Evolutionary conservation across 1,140 invertebrate genomes (phyloP), one percentile per base, ranked within the genome.

Genomic region (Aphelinus atriplicis): DNA sequence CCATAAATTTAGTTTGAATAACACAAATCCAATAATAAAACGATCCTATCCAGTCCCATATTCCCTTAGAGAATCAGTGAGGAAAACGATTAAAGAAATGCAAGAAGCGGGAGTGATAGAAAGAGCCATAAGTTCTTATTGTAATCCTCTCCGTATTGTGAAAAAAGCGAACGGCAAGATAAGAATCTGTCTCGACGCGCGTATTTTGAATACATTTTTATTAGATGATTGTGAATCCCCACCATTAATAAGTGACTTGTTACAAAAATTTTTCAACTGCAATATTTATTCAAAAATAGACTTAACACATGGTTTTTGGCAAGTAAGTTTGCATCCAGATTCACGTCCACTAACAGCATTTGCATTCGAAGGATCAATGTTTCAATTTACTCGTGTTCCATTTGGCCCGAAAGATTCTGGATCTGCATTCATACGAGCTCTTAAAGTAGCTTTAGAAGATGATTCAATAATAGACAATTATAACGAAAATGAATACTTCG

Each of bases 61-160:
- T 26, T 26, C 26, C 26, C 26, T 26, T 73, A 47, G 3, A 57
- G 47, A 43, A 78, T 4, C 64, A 78, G 0, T 45, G 61, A 1
- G 75, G 67, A 45, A 78, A 78, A 0, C 71, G 78, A 65, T 82
- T 1, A 53, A 75, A 9, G 46, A 67, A 3, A 80, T 81, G 77
- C 50, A 80, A 42, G 10, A 75, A 1, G 48, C 71, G 2, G 68
- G 73, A 0, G 72, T 78, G 9, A 75, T 78, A 10, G 80, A 80
- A 55, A 64, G 82, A 1, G 71, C 76, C 10, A 57, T 65, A 3
- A 83, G 82, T 6, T 73, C 78, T 2, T 86, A 81, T 69, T 80
- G 79, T 62, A 86, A 82, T 64, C 84, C 82, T 1, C 57, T 85
- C 3, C 73, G 78, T 26, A 78, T 73, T 47, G 72, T 1, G 7